These are phyloP conservation scores for Ephestia elutella DNA, from an alignment of 1,140 invertebrate genomes.

Conservation along the genomic window DNA sequence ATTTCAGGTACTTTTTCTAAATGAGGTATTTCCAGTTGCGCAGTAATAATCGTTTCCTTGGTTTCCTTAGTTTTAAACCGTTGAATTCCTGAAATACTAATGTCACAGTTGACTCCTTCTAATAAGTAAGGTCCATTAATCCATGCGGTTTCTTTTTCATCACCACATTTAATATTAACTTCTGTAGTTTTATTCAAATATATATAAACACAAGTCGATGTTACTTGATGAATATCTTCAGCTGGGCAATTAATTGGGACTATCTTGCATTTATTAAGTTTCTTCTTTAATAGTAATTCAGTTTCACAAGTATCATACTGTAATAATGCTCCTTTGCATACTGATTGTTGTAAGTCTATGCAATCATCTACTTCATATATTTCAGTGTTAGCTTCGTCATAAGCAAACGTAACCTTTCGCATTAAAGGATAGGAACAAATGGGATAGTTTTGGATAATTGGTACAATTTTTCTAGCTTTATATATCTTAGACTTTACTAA, in stretches of 20 bases:
- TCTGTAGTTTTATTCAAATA: slow-evolving; percentile 12
- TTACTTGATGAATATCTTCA: slow-evolving; percentile 16
- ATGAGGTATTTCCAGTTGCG: not conserved
- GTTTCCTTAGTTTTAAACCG: slow-evolving; percentile 1
- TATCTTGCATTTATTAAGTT: slow-evolving; percentile 15
- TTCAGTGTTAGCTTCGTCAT: slow-evolving; percentile 14
- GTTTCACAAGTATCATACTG: slow-evolving; percentile 14
- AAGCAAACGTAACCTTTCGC: slow-evolving; percentile 21
- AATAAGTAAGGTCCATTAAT: slow-evolving; percentile 9
- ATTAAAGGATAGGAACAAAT: slow-evolving; percentile 24
- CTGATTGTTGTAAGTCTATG: slow-evolving; percentile 8
- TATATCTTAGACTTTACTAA: slow-evolving; percentile 13
- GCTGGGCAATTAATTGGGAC: slow-evolving; percentile 17
- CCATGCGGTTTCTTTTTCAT: slow-evolving; percentile 7
- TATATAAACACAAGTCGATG: slow-evolving; percentile 14
- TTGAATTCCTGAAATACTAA: slow-evolving; percentile 2
- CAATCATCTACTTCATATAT: slow-evolving; percentile 20
- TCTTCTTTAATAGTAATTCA: slow-evolving; percentile 17
- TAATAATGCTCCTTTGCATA: slow-evolving; percentile 16
- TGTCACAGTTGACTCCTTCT: slow-evolving; percentile 8
- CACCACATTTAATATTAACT: slow-evolving; percentile 5
- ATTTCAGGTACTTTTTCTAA: slow-evolving; percentile 2
- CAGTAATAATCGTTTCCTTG: slow-evolving; percentile 6
- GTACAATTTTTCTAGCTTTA: slow-evolving; percentile 18
- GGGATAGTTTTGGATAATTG: slow-evolving; percentile 20